Evolutionary conservation across 2,113 vertebrate species (phyloP).

Genomic region (Rousettus leschenaultii): DNA sequence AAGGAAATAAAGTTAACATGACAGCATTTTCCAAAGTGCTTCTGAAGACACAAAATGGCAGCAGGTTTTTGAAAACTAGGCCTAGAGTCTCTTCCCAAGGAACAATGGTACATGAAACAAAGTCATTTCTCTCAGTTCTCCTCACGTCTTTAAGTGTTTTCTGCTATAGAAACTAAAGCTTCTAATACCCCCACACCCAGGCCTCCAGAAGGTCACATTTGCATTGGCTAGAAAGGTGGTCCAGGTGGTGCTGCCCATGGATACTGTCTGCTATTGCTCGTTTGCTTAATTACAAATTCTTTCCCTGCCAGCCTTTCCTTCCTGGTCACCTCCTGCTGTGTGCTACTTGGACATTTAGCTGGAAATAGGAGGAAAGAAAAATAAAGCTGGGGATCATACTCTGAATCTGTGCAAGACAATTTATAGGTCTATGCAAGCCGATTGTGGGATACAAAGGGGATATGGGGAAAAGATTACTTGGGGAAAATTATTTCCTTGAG

Average conservation of each 20-base stretch:
- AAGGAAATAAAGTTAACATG: constrained; percentile 54
- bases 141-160: constrained; percentile 1
- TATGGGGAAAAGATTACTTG: not conserved
- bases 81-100: constrained; percentile 40
- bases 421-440: not conserved
- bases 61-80: constrained; percentile 53
- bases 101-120: not conserved
- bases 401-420: not conserved
- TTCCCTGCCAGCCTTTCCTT: constrained; percentile 42
- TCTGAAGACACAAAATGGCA: constrained; percentile 56
- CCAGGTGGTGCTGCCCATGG: constrained; percentile 46
- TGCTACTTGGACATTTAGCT: not conserved
- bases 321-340: constrained; percentile 44
- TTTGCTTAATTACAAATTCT: constrained; percentile 64
- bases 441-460: not conserved
- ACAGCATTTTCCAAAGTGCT: constrained; percentile 62
- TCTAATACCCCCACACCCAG: not conserved
- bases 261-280: constrained; percentile 3
- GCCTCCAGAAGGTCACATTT: constrained; percentile 72
- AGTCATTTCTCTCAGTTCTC: constrained; percentile 24
- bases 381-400: not conserved
- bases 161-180: constrained; percentile 13
- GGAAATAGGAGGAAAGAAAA: not conserved
- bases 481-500: not conserved
- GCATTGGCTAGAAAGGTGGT: constrained; percentile 59